Base-by-base conservation (phyloP, 2,113 vertebrate genomes). In the Nerophis lumbriciformis region DNA sequence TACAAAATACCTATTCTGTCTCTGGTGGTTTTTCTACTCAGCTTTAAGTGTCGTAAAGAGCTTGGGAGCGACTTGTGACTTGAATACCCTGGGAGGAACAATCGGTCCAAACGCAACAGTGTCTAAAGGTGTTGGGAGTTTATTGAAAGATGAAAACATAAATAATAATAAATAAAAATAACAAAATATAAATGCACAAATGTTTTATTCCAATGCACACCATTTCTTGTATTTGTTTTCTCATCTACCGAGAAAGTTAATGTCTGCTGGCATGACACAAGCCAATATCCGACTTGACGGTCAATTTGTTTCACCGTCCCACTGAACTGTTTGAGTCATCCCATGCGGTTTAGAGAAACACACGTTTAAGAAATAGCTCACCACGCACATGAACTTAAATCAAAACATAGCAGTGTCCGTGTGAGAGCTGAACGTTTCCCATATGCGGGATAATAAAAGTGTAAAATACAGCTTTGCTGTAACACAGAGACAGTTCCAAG, bases 381-480 rank as follows among this genome's bases (percentile, higher is more conserved):
- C 38, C 21, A 5, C 65, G 38, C 50, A 16, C 38, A 13, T 37
- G 14, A 15, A 6, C 48, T 8, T 15, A 44, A 44, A 54, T n/a
- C 44, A 59, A 9, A 47, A 57, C 61, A 68, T 58, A 45, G 11
- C 8, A 4, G 52, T 52, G 39, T 15, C 39, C 36, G 52, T 39
- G 52, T 65, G 39, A 6, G 45, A 67, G 72, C 51, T 58, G 62
- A 61, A 66, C 71, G 72, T 69, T 48, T 73, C 13, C n/a, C 19
- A 70, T 68, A 65, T 68, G 59, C 59, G 53, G 45, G 63, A 19
- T 42, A 68, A 66, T 73, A 48, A 78, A 72, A 65, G 19, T 63
- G 69, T 74, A 52, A 58, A 76, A 67, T 63, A 61, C 69, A 64
- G 72, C 65, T 80, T 66, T 67, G 42, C 59, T 65, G 54, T 65